Evolutionary conservation across 2,888 invertebrate genomes (phyloP).

Genomic region (Oithona nana): DNA sequence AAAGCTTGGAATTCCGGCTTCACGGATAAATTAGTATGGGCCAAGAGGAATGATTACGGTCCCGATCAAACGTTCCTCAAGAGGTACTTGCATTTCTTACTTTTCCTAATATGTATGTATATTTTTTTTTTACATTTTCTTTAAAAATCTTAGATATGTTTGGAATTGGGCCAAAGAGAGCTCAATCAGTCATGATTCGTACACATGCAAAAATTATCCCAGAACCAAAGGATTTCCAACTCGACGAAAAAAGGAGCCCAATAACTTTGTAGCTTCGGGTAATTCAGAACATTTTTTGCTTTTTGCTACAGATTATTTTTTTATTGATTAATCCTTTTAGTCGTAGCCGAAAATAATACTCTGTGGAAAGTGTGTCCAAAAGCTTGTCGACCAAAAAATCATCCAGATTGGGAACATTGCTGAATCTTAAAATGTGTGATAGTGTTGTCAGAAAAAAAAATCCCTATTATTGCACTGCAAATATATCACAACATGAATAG

Average conservation of each 20-base stretch:
- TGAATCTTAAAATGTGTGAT: background rate
- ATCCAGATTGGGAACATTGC: background rate
- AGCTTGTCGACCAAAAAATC: slow-evolving; percentile 9
- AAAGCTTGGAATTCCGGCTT: background rate
- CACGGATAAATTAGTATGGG: background rate
- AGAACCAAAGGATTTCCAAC: slow-evolving; percentile 14
- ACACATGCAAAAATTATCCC: slow-evolving; percentile 7
- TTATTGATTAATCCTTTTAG: too few species aligned
- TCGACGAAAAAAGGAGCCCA: background rate
- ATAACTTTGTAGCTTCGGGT: slow-evolving; percentile 15
- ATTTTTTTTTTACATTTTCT: background rate
- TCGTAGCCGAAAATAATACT: background rate
- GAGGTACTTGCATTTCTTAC: background rate
- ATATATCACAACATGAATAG: too few species aligned
- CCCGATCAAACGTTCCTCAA: background rate
- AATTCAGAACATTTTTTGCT: too few species aligned
- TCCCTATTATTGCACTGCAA: too few species aligned
- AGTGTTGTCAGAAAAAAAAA: too few species aligned
- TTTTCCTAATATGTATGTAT: background rate
- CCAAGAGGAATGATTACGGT: background rate
- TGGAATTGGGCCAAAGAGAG: slow-evolving; percentile 1
- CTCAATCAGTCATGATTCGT: slow-evolving; percentile 15
- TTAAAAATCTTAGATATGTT: slow-evolving; percentile 7
- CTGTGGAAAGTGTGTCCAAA: slow-evolving; percentile 10
- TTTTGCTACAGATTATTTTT: too few species aligned